Evolutionary conservation across 2,797 vertebrate genomes (phyloP).

Genomic region (Lepus townsendii): DNA sequence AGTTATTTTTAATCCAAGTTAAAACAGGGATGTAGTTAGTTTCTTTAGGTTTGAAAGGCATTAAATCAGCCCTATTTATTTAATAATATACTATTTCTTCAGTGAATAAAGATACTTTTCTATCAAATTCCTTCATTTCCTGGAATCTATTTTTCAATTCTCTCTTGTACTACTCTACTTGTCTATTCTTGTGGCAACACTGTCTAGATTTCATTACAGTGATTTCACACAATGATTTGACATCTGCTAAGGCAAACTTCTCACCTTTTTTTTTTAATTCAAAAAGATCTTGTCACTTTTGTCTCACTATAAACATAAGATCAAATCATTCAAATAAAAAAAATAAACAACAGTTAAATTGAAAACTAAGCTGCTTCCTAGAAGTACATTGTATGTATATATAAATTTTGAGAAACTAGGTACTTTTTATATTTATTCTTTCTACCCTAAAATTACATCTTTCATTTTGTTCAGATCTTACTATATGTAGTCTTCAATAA

Average conservation of each 20-base stretch:
- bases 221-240: background rate
- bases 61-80: background rate
- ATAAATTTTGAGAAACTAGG: background rate
- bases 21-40: background rate
- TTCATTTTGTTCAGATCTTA: background rate
- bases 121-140: background rate
- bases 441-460: background rate
- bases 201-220: background rate
- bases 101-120: slow-evolving; percentile 19
- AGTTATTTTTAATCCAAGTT: slow-evolving; percentile 21
- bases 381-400: background rate
- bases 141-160: background rate
- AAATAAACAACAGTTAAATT: background rate
- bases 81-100: background rate
- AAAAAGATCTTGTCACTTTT: background rate
- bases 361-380: background rate
- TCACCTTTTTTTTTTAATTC: background rate
- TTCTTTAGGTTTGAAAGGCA: background rate
- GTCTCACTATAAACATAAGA: background rate
- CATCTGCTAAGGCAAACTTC: background rate
- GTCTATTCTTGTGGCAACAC: background rate
- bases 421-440: background rate
- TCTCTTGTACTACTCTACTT: background rate
- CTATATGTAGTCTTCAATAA: background rate
- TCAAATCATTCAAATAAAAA: slow-evolving; percentile 5